Evolutionary conservation across 1,140 invertebrate genomes (phyloP).

Genomic region (Drosophila mayri): DNA sequence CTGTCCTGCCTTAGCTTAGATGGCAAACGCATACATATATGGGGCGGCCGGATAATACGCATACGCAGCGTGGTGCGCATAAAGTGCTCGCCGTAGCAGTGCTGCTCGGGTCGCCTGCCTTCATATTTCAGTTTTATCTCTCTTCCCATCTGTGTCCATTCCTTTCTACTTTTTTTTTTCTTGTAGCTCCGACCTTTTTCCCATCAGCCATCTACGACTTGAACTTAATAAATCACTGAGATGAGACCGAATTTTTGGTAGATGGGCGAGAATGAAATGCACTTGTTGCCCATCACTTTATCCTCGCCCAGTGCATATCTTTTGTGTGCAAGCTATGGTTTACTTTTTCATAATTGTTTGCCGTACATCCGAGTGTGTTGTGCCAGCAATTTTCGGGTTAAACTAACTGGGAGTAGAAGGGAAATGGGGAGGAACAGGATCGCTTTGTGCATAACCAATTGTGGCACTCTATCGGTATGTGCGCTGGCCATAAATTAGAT

Average conservation of each 20-base stretch:
- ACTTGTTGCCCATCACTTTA: constrained; percentile 59
- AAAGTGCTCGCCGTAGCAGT: constrained; percentile 22
- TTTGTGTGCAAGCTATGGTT: constrained; percentile 15
- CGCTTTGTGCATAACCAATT: constrained; percentile 44
- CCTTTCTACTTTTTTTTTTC: neutral
- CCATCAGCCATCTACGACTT: constrained; percentile 30
- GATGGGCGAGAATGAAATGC: constrained; percentile 13
- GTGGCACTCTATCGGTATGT: constrained; percentile 16
- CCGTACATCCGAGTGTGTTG: constrained; percentile 37
- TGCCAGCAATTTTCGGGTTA: constrained; percentile 35
- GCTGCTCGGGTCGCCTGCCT: constrained; percentile 10
- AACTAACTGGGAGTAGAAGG: constrained; percentile 7
- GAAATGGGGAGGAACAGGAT: neutral
- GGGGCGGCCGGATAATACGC: constrained; percentile 31
- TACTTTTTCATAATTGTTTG: constrained; percentile 59
- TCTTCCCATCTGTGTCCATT: constrained; percentile 2
- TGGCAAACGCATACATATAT: constrained; percentile 50
- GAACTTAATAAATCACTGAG: constrained; percentile 62
- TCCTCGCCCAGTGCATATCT: constrained; percentile 1
- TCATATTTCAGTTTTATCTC: constrained; percentile 53
- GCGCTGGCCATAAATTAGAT: constrained; percentile 53
- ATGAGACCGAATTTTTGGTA: constrained; percentile 24
- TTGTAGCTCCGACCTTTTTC: neutral
- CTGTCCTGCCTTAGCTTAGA: constrained; percentile 41
- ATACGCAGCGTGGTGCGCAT: constrained; percentile 47